Evolutionary conservation across 1,140 invertebrate genomes (phyloP), one percentile per base, ranked within the genome.

Genomic region (Drosophila novamexicana): DNA sequence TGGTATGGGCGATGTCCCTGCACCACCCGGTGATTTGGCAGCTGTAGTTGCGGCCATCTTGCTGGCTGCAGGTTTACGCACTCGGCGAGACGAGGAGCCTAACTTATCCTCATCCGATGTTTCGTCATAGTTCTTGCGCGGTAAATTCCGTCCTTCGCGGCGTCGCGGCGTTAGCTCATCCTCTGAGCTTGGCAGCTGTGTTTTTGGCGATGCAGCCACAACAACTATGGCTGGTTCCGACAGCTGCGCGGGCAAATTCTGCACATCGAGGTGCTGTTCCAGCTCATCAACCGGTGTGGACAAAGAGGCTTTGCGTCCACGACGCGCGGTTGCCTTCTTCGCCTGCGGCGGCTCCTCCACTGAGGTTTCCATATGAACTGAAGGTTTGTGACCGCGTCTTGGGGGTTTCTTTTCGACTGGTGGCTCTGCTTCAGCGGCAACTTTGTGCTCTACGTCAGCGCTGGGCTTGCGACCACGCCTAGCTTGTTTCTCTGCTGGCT

Each of bases 61-160:
- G 52, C 12, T 68, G n/a, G 52, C 29, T 2, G 36, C 45, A 7
- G 69, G 78, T 29, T 85, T 85, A 12, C 83, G 75, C 9, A 36
- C 34, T n/a, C 72, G 53, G 1, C 83, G 83, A 4, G 53, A 9
- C 3, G 47, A 32, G 7, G 67, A 64, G 9, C 63, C 40, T 0
- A 22, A 44, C 22, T 83, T 83, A 4, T 91, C 89, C 8, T 84
- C 81, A 40, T 91, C 89, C 0, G 81, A 70, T 9, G 81, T 85
- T 65, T 91, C 89, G 29, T 83, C 79, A 44, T 91, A 91, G 45
- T 91, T 91, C 6, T 89, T 89, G 7, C 77, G 79, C 14, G 89
- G 84, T 32, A 91, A 14, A 54, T 88, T 86, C 0, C 82, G 79
- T 4, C 82, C 79, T 42, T 86, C 84, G 4, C 84, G 84, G 0